Evolutionary conservation across 2,797 vertebrate genomes (phyloP).

Genomic region (Acipenser ruthenus): DNA sequence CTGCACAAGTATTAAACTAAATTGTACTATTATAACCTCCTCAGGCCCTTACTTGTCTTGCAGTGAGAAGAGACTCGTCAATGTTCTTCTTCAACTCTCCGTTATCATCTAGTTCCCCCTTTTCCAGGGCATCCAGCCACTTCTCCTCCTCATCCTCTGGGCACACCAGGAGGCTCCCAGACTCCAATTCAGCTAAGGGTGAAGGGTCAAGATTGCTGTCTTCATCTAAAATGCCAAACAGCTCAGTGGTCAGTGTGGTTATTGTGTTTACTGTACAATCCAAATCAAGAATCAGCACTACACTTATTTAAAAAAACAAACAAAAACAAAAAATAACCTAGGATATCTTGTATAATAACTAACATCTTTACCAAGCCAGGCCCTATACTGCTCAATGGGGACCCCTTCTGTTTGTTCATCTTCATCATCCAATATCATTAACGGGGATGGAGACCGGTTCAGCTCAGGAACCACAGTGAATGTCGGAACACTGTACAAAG

Average conservation of each 20-base stretch:
- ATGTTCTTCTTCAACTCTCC: conserved; percentile 92
- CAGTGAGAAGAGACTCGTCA: conserved; percentile 83
- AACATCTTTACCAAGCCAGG: conserved; percentile 74
- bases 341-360: too few relatives aligned
- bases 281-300: neutral
- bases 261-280: too few relatives aligned
- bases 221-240: conserved; percentile 62
- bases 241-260: too few relatives aligned
- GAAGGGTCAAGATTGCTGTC: conserved; percentile 88
- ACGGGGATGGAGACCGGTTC: conserved; percentile 69
- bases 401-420: conserved; percentile 80
- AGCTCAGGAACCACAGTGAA: conserved; percentile 82
- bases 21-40: too few relatives aligned
- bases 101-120: conserved; percentile 88
- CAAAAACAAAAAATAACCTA: neutral
- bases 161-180: conserved; percentile 53
- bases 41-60: conserved; percentile 68
- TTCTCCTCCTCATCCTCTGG: conserved; percentile 86
- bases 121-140: conserved; percentile 90
- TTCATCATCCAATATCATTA: conserved; percentile 76
- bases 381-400: conserved; percentile 87
- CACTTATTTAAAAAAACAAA: neutral
- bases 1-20: too few relatives aligned
- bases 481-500: conserved; percentile 68
- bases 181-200: conserved; percentile 63